Evolutionary conservation across 2,888 invertebrate genomes (phyloP).

Genomic region (Melolontha melolontha): DNA sequence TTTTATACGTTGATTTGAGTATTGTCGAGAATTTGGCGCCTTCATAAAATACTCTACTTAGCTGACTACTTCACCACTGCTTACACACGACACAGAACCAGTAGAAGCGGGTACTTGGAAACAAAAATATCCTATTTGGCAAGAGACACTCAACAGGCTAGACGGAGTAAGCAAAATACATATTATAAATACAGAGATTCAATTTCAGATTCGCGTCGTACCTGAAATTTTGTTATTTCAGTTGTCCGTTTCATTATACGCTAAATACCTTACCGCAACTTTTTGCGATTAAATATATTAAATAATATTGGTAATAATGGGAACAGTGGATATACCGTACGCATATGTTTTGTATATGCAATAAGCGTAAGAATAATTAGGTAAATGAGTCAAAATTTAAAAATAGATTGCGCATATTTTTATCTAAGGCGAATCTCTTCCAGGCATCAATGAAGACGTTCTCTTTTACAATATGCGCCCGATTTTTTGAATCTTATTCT

Average conservation of each 20-base stretch:
- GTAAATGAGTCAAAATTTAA: conserved; percentile 16
- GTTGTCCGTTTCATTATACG: background rate
- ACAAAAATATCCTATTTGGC: conserved; percentile 68
- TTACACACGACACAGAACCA: conserved; percentile 53
- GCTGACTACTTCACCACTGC: conserved; percentile 62
- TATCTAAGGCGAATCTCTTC: conserved; percentile 9
- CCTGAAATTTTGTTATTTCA: conserved; percentile 3
- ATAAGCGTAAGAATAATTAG: conserved; percentile 18
- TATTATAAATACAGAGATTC: conserved; percentile 23
- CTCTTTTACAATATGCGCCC: conserved; percentile 2
- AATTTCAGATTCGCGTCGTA: conserved; percentile 13
- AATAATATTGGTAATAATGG: background rate
- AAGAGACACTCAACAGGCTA: conserved; percentile 63
- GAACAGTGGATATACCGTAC: conserved; percentile 1
- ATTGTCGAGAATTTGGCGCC: conserved; percentile 46
- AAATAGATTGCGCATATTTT: conserved; percentile 28
- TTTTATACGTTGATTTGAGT: background rate
- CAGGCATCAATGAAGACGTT: conserved; percentile 4
- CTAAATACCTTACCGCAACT: background rate
- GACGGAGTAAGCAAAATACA: conserved; percentile 54
- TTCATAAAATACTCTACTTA: conserved; percentile 54
- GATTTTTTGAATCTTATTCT: background rate
- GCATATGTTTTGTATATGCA: background rate
- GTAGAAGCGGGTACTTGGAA: conserved; percentile 59
- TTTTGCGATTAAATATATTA: background rate